Conservation (phyloP, 2,888 invertebrate species). For the Xanthia icteritia region DNA sequence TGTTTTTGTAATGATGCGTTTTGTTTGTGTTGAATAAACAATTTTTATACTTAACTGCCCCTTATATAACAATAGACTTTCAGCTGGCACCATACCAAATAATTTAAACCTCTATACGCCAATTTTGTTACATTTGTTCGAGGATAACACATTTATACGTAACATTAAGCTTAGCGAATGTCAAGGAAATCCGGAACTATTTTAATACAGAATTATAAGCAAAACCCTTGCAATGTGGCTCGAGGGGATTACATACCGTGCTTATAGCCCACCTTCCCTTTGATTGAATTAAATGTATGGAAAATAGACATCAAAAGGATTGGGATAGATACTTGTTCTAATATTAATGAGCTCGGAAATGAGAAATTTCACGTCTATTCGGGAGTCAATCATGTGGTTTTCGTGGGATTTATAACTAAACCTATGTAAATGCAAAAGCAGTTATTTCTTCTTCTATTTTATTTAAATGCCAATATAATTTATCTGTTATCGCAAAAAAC, state of each 20-base stretch:
- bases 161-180: conserved; percentile 58
- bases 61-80: background rate
- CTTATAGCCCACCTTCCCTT: conserved; percentile 61
- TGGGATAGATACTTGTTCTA: conserved; percentile 1
- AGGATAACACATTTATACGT: conserved; percentile 28
- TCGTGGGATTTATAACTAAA: background rate
- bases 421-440: background rate
- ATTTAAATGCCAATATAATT: background rate
- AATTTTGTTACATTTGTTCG: conserved; percentile 24
- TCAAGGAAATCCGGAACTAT: conserved; percentile 69
- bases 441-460: background rate
- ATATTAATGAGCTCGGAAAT: conserved; percentile 16
- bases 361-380: background rate
- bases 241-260: conserved; percentile 65
- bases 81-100: background rate
- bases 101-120: conserved; percentile 5
- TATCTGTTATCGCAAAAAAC: too few relatives aligned
- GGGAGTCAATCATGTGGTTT: background rate
- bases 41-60: background rate
- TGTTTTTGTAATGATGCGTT: too few relatives aligned
- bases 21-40: too few relatives aligned
- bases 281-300: conserved; percentile 70
- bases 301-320: conserved; percentile 58
- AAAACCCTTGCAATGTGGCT: conserved; percentile 60
- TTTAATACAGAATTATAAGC: conserved; percentile 69